Base-by-base conservation (phyloP, 1,140 invertebrate species). In the Teleogryllus occipitalis region DNA sequence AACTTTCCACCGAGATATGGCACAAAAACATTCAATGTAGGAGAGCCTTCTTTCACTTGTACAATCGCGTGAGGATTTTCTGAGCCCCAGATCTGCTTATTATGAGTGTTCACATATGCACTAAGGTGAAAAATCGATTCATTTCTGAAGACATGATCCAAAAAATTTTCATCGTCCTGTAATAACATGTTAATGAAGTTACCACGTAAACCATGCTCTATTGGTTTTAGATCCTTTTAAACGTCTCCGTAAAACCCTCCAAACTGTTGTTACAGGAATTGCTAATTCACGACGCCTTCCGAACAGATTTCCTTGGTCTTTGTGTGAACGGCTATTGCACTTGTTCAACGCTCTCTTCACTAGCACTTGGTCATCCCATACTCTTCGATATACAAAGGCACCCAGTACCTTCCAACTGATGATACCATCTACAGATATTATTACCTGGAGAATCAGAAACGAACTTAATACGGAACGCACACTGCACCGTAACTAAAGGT, bases 391-490 rank as follows among this genome's bases (percentile, higher is more conserved):
- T 79, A 75, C 72, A 79, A 7, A 79, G 8, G 47, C 78, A 79
- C 4, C 78, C 78, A 21, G 73, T 79, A 7, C 74, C 72, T 22
- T 74, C 46, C 74, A 79, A 74, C 72, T 79, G 54, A 47, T 73
- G 27, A 74, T 75, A 79, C 72, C 78, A 79, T 47, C 27, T 75
- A 75, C 78, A 72, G 65, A 79, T 79, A n/a, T 74, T 79, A 27
- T 79, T 75, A 47, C n/a, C 10, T 47, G 78, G 78, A 18, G 74
- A 39, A 74, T 79, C 72, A 74, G 15, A 47, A 7, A 22, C 12
- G 65, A 47, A 79, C 46, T 46, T 75, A 18, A 75, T 46, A 47
- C 65, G 21, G 47, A 79, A 79, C 78, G 78, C 78, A 79, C 78
- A 65, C 39, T 79, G 22, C 72, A 75, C 78, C 14, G 78, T 74